Base-by-base conservation (phyloP, 2,113 vertebrate genomes). In the Chloroceryle aenea region DNA sequence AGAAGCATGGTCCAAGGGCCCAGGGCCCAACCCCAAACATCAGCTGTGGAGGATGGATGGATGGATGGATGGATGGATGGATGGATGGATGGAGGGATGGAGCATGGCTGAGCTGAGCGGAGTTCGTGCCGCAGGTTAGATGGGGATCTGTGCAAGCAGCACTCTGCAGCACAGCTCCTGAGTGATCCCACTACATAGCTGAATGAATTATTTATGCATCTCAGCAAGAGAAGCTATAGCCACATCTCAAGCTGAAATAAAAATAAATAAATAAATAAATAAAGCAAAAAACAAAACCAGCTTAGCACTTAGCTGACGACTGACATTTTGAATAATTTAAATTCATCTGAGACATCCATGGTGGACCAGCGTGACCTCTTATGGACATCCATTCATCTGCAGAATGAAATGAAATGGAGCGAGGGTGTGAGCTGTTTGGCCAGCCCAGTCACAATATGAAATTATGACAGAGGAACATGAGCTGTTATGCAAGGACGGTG, bases 301-400 rank as follows among this genome's bases (percentile, higher is more conserved):
- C 69, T 78, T 85, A 81, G 80, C 80, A 87, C 83, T 96, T 78
- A 87, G 76, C 64, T 63, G 61, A 17, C 67, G 80, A 30, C 66
- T 77, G 90, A 88, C 47, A 68, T 90, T 40, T 32, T 93, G 64
- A 92, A 90, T 90, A 87, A 91, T 85, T 93, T 55, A 87, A 59
- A 40, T 40, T 68, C 9, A 1, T 40, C 80, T 58, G 87, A 73
- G 74, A 53, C 63, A 69, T 69, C 71, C 25, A 10, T 17, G 53
- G 58, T 55, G 86, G 63, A 83, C 63, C 62, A 17, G 48, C 1
- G 8, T 48, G 83, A 73, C 62, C 89, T 91, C 74, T 75, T 17
- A 47, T 43, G 87, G 82, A 40, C 81, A 71, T 19, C 66, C 34
- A 2, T 47, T 72, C 74, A 29, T 80, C 78, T 55, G 81, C 52